Evolutionary conservation across 2,113 vertebrate species (phyloP), one percentile per base, ranked within the genome.

Genomic region (Acrocephalus arundinaceus): DNA sequence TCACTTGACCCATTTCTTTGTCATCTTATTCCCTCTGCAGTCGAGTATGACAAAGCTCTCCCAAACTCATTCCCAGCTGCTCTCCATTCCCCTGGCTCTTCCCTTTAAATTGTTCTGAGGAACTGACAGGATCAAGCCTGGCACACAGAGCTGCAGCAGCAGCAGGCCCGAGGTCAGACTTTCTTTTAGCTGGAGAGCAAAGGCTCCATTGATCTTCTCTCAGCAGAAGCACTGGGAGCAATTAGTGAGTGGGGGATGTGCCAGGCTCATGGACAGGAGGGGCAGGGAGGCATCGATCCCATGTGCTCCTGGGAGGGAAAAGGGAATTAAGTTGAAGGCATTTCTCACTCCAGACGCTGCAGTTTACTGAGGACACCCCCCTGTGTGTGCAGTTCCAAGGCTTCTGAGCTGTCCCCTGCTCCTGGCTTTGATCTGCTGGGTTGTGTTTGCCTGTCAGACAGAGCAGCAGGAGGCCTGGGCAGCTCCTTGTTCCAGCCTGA

Each of bases 151-250:
- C 89, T 89, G 93, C 72, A 86, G 28, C 15, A 85, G 51, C 21
- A 85, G 74, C 89, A 51, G 28, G 75, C 82, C 54, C 23, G 18
- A 73, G 71, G 85, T 87, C 74, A 81, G 70, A 21, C 67, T 85
- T 67, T 28, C 79, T 92, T 77, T 85, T 11, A 49, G 87, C 63
- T 33, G 43, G 35, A 87, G 89, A 95, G 91, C 87, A 91, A 57
- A 91, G 74, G 70, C 65, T 93, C 63, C 92, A 92, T 90, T 94
- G 95, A 96, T 91, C 94, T 79, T 30, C n/a, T 70, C 78, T 66
- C 62, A 91, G 93, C 81, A 87, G 85, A 90, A 94, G 78, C 87
- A 51, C 74, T 90, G 93, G 87, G 96, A 97, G 82, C 95, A 95
- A 94, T 96, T 94, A 96, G 80, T 31, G 88, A 91, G 78, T 4